phyloP scores from a whole-genome alignment of 2,797 vertebrate species.

The Masticophis lateralis region DNA sequence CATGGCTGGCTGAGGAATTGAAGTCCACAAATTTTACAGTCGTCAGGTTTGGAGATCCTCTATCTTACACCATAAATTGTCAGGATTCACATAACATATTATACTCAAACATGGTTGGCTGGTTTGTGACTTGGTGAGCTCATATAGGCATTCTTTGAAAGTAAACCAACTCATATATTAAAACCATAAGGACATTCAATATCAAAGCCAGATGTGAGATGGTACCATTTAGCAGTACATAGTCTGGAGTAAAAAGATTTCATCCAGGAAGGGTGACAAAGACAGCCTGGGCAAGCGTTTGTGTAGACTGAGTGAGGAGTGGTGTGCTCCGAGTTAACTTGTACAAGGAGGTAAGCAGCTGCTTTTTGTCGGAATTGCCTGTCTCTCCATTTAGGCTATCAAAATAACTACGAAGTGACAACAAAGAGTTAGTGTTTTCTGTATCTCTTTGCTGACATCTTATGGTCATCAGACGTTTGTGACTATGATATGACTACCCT shows the following conservation, averaged over 20 bases:
- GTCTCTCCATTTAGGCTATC: neutral
- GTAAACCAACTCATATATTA: neutral
- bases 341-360: neutral
- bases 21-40: neutral
- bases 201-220: neutral
- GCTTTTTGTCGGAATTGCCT: neutral
- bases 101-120: neutral
- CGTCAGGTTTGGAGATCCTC: neutral
- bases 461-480: neutral
- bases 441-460: neutral
- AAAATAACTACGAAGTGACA: neutral
- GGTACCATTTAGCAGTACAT: neutral
- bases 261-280: neutral
- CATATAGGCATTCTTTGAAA: neutral
- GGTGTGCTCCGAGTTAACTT: neutral
- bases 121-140: neutral
- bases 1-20: neutral
- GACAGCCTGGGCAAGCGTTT: neutral
- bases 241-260: neutral
- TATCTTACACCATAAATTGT: neutral
- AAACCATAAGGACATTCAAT: neutral
- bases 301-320: neutral
- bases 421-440: neutral
- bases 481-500: neutral
- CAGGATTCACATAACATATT: neutral